Percentiles rank a stretch among this genome's conserved stretches.
Conservation (phyloP, 2,797 vertebrate genomes). For the Hydrophis major region DNA sequence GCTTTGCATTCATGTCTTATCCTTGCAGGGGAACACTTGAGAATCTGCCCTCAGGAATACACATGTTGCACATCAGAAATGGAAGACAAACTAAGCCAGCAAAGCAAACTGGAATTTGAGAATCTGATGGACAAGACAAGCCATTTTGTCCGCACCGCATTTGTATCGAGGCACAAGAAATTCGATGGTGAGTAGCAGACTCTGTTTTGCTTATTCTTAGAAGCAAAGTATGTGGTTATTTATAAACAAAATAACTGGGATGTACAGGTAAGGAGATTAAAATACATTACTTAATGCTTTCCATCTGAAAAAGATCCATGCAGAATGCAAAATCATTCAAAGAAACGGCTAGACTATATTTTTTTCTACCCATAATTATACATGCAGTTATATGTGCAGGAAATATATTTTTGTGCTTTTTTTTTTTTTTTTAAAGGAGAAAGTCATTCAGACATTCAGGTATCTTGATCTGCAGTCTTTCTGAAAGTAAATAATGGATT, state of each 20-base stretch:
- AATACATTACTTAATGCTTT: neutral
- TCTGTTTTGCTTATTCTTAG: constrained; percentile 24
- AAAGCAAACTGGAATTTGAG: constrained; percentile 92
- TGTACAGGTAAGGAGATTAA: neutral
- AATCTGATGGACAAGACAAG: constrained; percentile 89
- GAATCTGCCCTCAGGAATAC: constrained; percentile 88
- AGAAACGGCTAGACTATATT: neutral
- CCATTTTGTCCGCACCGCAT: constrained; percentile 87
- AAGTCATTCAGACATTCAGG: neutral
- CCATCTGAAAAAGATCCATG: neutral
- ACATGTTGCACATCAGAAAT: constrained; percentile 94
- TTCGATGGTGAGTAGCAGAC: constrained; percentile 86
- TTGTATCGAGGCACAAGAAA: constrained; percentile 91
- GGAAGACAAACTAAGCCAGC: constrained; percentile 89
- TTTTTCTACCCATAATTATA: neutral
- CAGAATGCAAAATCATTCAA: neutral
- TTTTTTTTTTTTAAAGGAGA: neutral
- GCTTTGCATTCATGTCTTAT: constrained; percentile 18
- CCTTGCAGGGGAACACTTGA: constrained; percentile 87
- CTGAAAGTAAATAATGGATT: neutral
- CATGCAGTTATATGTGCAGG: neutral
- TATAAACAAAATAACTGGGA: neutral
- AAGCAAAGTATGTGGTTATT: neutral
- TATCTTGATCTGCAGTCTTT: neutral
- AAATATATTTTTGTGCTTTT: neutral